phyloP scores from a whole-genome alignment of 2,113 vertebrate genomes.

The Eupsittula cactorum region DNA sequence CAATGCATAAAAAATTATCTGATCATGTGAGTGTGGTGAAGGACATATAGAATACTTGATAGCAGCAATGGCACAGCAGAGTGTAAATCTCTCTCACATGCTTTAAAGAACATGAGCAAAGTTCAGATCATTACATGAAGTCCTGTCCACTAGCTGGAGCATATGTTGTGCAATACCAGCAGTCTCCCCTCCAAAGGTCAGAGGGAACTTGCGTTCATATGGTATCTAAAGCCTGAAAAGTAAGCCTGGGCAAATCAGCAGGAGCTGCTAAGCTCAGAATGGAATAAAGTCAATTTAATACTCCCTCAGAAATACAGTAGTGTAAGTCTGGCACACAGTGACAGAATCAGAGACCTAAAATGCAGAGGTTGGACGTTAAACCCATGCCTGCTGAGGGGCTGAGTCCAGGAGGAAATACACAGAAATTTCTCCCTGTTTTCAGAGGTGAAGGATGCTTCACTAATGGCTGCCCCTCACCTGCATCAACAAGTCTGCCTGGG shows the following conservation, averaged over 20 bases:
- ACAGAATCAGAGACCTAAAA: not conserved
- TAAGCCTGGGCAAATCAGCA: not conserved
- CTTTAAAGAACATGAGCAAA: not conserved
- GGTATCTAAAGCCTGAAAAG: not conserved
- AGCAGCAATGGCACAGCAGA: not conserved
- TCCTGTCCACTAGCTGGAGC: not conserved
- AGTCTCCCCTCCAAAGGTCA: not conserved
- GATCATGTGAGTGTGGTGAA: not conserved
- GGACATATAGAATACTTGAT: not conserved
- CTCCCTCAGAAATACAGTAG: not conserved
- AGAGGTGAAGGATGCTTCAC: not conserved
- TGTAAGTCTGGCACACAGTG: not conserved
- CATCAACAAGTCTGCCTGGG: accelerated
- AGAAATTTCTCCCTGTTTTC: not conserved
- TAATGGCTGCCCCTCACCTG: not conserved
- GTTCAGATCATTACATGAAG: not conserved
- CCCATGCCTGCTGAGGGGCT: not conserved
- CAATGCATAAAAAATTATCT: not conserved
- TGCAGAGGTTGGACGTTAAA: not conserved
- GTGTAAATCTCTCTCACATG: not conserved
- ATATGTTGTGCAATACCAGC: not conserved
- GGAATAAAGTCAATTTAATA: not conserved
- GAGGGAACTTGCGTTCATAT: not conserved
- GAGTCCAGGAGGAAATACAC: too few species aligned
- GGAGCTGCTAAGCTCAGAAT: not conserved